A percentile compares a stretch with the other conserved stretches of the same genome.
Evolutionary conservation across 1,140 invertebrate species (phyloP).

Genomic region (Bemisia tabaci): DNA sequence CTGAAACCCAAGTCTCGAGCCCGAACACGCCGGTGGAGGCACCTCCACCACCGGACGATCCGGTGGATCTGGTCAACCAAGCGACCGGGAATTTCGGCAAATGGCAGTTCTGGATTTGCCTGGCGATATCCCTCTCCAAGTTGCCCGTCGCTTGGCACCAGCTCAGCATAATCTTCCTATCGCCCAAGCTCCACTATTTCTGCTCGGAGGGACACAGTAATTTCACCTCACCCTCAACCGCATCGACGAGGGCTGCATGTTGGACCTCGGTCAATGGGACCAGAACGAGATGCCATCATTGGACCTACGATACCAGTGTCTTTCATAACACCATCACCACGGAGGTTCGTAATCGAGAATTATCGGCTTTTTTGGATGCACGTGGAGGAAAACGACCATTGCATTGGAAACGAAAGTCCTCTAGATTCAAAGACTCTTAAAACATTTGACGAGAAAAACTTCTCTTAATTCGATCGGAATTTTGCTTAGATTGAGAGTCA

Average conservation of each 20-base stretch:
- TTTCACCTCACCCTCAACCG: conserved; percentile 2
- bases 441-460: too few relatives aligned
- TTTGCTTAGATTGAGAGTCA: too few relatives aligned
- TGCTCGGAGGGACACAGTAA: conserved; percentile 27
- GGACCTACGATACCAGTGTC: conserved; percentile 44
- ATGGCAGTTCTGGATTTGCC: conserved; percentile 44
- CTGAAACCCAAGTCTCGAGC: not conserved
- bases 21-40: too few relatives aligned
- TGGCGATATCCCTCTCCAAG: conserved; percentile 47
- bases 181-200: conserved; percentile 42
- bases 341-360: conserved; percentile 31
- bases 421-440: too few relatives aligned
- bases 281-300: conserved; percentile 34
- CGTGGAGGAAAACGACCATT: too few relatives aligned
- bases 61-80: conserved; percentile 24
- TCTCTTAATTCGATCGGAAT: too few relatives aligned
- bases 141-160: conserved; percentile 53
- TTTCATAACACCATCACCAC: conserved; percentile 56
- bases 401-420: too few relatives aligned
- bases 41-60: not conserved
- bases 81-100: conserved; percentile 41
- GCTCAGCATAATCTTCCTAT: conserved; percentile 47
- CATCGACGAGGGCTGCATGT: not conserved
- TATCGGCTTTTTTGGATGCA: not conserved
- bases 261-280: conserved; percentile 8